phyloP scores from a whole-genome alignment of 1,140 invertebrate species.

The Wiebesia pumilae region DNA sequence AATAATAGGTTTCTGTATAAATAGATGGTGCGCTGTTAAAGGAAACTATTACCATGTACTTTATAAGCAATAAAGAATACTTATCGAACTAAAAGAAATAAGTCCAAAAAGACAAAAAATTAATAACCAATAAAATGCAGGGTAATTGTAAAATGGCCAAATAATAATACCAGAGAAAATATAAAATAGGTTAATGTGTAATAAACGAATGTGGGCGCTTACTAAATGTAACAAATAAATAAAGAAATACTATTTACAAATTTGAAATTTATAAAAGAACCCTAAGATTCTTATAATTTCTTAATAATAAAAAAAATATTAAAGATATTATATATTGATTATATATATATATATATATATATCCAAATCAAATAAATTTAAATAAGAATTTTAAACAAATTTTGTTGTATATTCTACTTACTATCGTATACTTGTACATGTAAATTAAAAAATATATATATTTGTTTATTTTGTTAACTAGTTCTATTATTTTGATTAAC shows the following conservation, averaged over 20 bases:
- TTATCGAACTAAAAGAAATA: not conserved
- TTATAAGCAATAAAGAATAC: not conserved
- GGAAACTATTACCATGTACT: not conserved
- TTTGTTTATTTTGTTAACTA: too few relatives aligned
- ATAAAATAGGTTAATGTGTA: not conserved
- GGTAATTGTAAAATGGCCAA: slow-evolving; percentile 15
- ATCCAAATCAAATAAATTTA: too few relatives aligned
- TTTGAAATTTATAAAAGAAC: not conserved
- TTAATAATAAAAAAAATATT: not conserved
- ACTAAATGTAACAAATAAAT: not conserved
- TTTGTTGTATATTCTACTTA: too few relatives aligned
- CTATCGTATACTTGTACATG: too few relatives aligned
- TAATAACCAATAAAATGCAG: slow-evolving; percentile 2
- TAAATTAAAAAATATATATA: too few relatives aligned
- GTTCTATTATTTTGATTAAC: too few relatives aligned
- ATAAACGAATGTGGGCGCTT: not conserved
- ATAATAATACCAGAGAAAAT: not conserved
- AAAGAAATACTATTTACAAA: not conserved
- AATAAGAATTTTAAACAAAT: too few relatives aligned
- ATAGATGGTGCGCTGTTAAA: not conserved
- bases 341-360: too few relatives aligned
- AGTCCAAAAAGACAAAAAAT: not conserved
- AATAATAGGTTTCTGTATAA: not conserved
- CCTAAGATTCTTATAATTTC: not conserved
- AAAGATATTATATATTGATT: too few relatives aligned